Conservation (phyloP, 2,113 vertebrate species). For the Calyptommatus sinebrachiatus region DNA sequence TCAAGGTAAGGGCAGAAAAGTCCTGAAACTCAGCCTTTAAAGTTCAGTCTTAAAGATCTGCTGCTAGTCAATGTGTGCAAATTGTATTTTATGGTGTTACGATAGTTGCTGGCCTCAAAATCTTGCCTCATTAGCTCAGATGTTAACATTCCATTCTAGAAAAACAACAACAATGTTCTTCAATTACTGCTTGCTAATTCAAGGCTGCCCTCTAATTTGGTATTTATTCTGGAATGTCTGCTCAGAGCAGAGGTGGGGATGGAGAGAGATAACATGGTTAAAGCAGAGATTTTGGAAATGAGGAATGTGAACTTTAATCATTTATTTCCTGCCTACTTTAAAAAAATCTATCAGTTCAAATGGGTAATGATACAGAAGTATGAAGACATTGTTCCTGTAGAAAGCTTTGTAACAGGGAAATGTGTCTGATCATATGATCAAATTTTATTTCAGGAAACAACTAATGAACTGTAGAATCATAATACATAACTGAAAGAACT, state of each 20-base stretch:
- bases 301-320: slow-evolving; percentile 6
- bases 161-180: slow-evolving; percentile 3
- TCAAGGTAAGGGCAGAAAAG: no score
- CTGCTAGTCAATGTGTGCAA: background rate
- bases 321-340: slow-evolving; percentile 15
- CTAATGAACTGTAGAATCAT: background rate
- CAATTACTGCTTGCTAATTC: slow-evolving; percentile 19
- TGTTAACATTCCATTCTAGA: slow-evolving; percentile 8
- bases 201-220: slow-evolving; percentile 17
- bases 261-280: slow-evolving; percentile 16
- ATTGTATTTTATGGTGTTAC: background rate
- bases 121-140: background rate
- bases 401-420: background rate
- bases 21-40: no score
- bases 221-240: slow-evolving; percentile 27
- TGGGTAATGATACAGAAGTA: background rate
- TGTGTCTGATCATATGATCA: background rate
- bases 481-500: background rate
- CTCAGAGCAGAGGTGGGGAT: background rate
- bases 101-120: background rate
- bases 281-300: slow-evolving; percentile 9
- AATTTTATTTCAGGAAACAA: background rate
- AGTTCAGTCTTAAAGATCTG: background rate
- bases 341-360: background rate
- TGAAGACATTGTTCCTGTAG: background rate